A percentile compares a stretch with the other conserved stretches of the same genome.
These are phyloP conservation scores for Alauda arvensis DNA, from an alignment of 2,797 vertebrate genomes.

Conservation along the genomic window DNA sequence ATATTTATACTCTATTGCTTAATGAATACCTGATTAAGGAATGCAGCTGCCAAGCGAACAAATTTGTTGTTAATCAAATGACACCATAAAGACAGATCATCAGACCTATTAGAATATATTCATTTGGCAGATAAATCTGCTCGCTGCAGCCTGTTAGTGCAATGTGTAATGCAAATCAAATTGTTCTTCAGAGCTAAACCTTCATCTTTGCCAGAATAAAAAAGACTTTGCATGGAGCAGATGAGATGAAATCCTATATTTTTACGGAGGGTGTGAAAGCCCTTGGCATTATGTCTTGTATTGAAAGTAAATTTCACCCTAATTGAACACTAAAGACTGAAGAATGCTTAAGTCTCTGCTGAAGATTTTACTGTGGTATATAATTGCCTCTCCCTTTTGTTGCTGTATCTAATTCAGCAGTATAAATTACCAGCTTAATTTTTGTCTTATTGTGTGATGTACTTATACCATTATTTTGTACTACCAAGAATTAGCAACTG, in stretches of 20 bases:
- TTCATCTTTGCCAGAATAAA: slow-evolving; percentile 23
- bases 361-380: slow-evolving; percentile 27
- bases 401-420: slow-evolving; percentile 42
- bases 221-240: slow-evolving; percentile 13
- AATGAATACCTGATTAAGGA: slow-evolving; percentile 72
- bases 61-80: slow-evolving; percentile 72
- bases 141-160: slow-evolving; percentile 25
- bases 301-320: slow-evolving; percentile 55
- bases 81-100: slow-evolving; percentile 67
- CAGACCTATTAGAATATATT: slow-evolving; percentile 69
- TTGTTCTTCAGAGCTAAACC: slow-evolving; percentile 48
- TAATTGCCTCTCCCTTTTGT: slow-evolving; percentile 52
- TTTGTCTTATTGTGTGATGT: slow-evolving; percentile 45
- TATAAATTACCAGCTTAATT: slow-evolving; percentile 60
- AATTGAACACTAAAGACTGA: slow-evolving; percentile 52
- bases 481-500: slow-evolving; percentile 44
- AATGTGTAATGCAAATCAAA: slow-evolving; percentile 34
- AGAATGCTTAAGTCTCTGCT: slow-evolving; percentile 37
- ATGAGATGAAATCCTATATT: slow-evolving; percentile 40
- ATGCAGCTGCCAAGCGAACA: slow-evolving; percentile 71
- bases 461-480: slow-evolving; percentile 48
- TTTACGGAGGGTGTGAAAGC: not conserved
- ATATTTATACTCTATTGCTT: slow-evolving; percentile 67
- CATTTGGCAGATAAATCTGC: slow-evolving; percentile 55
- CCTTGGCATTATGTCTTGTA: slow-evolving; percentile 24